These are phyloP conservation scores for Austrofundulus limnaeus DNA, from an alignment of 2,113 vertebrate genomes.

Conservation along the genomic window DNA sequence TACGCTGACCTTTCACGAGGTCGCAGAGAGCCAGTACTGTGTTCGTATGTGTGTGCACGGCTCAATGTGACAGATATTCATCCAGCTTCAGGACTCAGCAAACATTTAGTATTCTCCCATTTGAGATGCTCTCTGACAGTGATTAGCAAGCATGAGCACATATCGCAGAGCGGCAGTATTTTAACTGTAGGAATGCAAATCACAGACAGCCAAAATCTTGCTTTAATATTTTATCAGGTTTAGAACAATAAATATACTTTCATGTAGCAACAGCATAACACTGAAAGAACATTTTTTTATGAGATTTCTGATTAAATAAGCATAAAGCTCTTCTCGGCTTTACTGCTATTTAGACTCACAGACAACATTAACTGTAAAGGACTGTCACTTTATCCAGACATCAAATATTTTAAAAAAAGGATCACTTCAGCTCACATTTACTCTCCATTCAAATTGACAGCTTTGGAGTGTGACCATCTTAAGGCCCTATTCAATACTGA, in stretches of 20 bases:
- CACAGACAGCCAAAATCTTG: not conserved
- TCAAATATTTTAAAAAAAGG: too few species aligned
- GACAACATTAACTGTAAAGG: not conserved
- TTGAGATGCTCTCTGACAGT: not conserved
- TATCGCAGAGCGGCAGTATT: not conserved
- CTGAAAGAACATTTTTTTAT: not conserved
- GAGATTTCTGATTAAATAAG: too few species aligned
- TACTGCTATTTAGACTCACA: not conserved
- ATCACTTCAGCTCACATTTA: not conserved
- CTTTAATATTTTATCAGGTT: not conserved
- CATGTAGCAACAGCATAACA: not conserved
- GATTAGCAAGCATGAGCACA: slow-evolving; percentile 2
- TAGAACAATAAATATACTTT: not conserved
- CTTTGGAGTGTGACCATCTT: too few species aligned
- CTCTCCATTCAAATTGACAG: too few species aligned
- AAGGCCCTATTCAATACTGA: too few species aligned
- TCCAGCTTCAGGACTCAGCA: slow-evolving; percentile 38
- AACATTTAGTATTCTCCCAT: slow-evolving; percentile 48
- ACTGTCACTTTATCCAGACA: too few species aligned
- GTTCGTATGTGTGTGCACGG: slow-evolving; percentile 15
- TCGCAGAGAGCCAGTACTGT: slow-evolving; percentile 21
- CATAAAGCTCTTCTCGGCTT: not conserved
- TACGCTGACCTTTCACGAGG: slow-evolving; percentile 58
- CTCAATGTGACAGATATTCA: slow-evolving; percentile 19
- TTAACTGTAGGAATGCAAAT: slow-evolving; percentile 4